Percentiles rank a stretch among this genome's conserved stretches.
Evolutionary conservation across 2,888 invertebrate species (phyloP).

Genomic region (Watsonalla cultraria): DNA sequence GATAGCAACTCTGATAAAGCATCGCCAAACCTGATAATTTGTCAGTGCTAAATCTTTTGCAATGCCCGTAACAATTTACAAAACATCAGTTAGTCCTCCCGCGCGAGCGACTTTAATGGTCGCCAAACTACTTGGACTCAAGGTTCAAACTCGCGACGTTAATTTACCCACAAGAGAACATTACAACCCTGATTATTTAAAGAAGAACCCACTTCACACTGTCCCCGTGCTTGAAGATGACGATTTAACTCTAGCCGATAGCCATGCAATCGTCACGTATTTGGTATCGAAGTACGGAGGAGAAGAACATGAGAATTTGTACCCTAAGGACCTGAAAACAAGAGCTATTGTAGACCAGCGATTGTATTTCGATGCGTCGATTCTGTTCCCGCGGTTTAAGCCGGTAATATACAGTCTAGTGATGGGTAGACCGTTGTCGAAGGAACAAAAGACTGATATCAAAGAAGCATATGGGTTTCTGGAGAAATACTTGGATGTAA

Average conservation of each 20-base stretch:
- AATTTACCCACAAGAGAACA: constrained; percentile 32
- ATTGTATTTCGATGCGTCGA: constrained; percentile 38
- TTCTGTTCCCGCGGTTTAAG: constrained; percentile 36
- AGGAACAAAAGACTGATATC: constrained; percentile 26
- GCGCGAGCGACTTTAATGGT: constrained; percentile 36
- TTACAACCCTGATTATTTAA: constrained; percentile 30
- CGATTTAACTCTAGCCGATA: constrained; percentile 33
- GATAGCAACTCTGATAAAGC: too few species aligned
- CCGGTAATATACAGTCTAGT: constrained; percentile 28
- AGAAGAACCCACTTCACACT: constrained; percentile 44
- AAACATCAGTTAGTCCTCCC: constrained; percentile 37
- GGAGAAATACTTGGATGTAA: constrained; percentile 34
- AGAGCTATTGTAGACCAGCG: constrained; percentile 37
- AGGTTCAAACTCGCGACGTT: constrained; percentile 31
- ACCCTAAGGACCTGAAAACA: constrained; percentile 29
- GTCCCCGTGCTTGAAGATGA: constrained; percentile 44
- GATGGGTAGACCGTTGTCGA: constrained; percentile 14
- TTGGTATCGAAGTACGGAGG: constrained; percentile 33
- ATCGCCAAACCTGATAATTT: too few species aligned
- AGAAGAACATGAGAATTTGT: constrained; percentile 22
- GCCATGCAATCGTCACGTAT: constrained; percentile 44
- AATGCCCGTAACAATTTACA: constrained; percentile 28
- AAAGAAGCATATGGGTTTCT: constrained; percentile 35
- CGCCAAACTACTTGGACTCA: constrained; percentile 28
- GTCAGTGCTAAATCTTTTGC: neutral